A percentile compares a stretch with the other conserved stretches of the same genome.
Evolutionary conservation across 2,888 invertebrate species (phyloP).

Genomic region (Orchesella flavescens): DNA sequence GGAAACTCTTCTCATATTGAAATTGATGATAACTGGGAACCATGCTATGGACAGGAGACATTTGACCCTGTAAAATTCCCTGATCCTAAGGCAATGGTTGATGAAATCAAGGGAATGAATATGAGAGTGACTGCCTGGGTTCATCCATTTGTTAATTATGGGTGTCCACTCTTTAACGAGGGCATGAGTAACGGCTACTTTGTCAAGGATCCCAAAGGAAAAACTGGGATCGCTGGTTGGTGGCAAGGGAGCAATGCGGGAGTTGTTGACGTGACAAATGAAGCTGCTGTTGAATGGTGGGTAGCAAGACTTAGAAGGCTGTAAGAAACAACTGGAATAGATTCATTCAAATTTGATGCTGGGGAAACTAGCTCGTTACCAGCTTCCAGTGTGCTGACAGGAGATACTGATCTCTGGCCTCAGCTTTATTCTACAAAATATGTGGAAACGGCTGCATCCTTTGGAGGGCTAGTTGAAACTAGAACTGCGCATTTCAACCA

Average conservation of each 20-base stretch:
- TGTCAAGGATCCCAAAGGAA: constrained; percentile 74
- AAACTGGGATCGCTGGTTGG: constrained; percentile 74
- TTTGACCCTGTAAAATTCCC: constrained; percentile 84
- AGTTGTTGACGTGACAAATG: constrained; percentile 84
- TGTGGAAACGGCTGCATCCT: constrained; percentile 70
- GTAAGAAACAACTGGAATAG: constrained; percentile 79
- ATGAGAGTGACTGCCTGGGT: constrained; percentile 88
- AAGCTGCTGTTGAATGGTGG: constrained; percentile 77
- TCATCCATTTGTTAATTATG: constrained; percentile 86
- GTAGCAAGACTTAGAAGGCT: constrained; percentile 75
- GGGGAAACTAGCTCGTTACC: constrained; percentile 84
- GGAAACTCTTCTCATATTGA: constrained; percentile 79
- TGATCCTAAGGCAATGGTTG: constrained; percentile 72
- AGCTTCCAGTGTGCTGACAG: constrained; percentile 74
- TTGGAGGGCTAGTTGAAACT: constrained; percentile 81
- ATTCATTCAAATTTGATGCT: constrained; percentile 87
- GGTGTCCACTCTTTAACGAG: constrained; percentile 79
- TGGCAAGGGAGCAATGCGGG: constrained; percentile 70
- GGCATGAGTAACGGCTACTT: constrained; percentile 79
- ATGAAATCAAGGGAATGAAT: constrained; percentile 73
- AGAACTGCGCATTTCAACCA: constrained; percentile 83
- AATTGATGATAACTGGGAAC: constrained; percentile 92
- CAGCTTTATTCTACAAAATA: constrained; percentile 62
- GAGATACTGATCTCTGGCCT: constrained; percentile 51
- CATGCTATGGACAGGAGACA: constrained; percentile 86